Base-by-base conservation (phyloP, 2,113 vertebrate species). In the Thomomys bottae region DNA sequence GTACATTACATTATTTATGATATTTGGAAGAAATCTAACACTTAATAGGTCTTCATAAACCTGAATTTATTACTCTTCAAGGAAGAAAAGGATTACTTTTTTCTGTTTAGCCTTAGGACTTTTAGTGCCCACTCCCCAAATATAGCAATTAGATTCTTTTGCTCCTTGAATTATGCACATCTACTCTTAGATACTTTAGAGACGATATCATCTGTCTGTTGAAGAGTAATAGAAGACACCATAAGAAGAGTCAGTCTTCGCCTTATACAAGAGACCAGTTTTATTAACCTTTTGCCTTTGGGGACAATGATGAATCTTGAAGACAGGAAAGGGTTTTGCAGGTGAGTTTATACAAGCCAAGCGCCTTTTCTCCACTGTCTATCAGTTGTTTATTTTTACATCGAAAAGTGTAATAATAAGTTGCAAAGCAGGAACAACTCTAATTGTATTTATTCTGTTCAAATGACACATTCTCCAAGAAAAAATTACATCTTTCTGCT, bases 401-500 rank as follows among this genome's bases (percentile, higher is more conserved):
- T 28, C 42, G 59, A 8, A 77, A 73, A 68, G 40, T 68, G 34
- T 42, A 6, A 59, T 90, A 21, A 1, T 68, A 67, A 63, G 49
- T 71, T 57, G 23, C 75, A 85, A 92, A 57, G 63, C 80, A 87
- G 80, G 54, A 77, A 38, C 18, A 70, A 10, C 42, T 73, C 38
- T 77, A 61, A 79, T 32, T 73, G 81, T 73, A 87, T 84, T 68
- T 84, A 59, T 73, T 88, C 80, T 83, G 59, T 84, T 92, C 68
- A 90, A 84, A 85, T 84, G 64, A 72, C 84, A 91, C 17, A 15
- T 45, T 95, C 14, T 70, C 66, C 4, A 72, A 90, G 30, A 67
- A 40, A 38, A 34, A 20, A 18, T n/a, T 8, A 9, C n/a, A 72
- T 91, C 79, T 91, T 96, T 87, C 79, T 91, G 84, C 84, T 95